Conservation (phyloP, 2,797 vertebrate species). For the Coendou prehensilis region DNA sequence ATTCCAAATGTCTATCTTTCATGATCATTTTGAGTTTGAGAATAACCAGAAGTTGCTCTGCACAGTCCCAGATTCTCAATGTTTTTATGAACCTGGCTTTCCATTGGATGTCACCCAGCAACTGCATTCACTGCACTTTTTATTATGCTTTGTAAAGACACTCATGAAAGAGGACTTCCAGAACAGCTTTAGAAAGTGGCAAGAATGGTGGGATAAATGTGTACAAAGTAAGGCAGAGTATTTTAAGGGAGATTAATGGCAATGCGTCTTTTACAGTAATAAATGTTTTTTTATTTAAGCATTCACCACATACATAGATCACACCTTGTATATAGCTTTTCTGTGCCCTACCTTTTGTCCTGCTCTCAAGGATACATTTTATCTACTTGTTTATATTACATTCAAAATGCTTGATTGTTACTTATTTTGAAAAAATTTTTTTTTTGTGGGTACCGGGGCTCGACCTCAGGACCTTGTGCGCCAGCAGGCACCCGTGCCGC, state of each 20-base stretch:
- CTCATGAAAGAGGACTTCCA: not conserved
- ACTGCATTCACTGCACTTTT: not conserved
- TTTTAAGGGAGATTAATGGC: not conserved
- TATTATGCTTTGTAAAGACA: not conserved
- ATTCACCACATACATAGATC: not conserved
- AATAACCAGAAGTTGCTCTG: not conserved
- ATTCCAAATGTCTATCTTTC: not conserved
- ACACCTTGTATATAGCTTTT: not conserved
- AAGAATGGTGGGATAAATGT: not conserved
- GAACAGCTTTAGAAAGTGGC: not conserved
- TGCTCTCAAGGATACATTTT: conserved; percentile 13
- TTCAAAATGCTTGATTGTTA: conserved; percentile 30
- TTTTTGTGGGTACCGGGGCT: too few relatives aligned
- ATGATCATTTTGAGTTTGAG: not conserved
- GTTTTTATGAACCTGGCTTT: not conserved
- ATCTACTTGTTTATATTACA: not conserved
- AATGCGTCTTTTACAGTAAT: not conserved
- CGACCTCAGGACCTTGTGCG: too few relatives aligned
- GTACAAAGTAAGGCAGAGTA: not conserved
- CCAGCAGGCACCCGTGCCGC: too few relatives aligned
- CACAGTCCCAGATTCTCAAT: not conserved
- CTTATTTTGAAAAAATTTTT: conserved; percentile 52
- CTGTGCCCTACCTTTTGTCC: not conserved
- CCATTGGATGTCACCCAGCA: not conserved
- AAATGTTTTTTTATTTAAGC: not conserved